Evolutionary conservation across 2,888 invertebrate species (phyloP), one percentile per base, ranked within the genome.

Genomic region (Cheilosia vulpina): DNA sequence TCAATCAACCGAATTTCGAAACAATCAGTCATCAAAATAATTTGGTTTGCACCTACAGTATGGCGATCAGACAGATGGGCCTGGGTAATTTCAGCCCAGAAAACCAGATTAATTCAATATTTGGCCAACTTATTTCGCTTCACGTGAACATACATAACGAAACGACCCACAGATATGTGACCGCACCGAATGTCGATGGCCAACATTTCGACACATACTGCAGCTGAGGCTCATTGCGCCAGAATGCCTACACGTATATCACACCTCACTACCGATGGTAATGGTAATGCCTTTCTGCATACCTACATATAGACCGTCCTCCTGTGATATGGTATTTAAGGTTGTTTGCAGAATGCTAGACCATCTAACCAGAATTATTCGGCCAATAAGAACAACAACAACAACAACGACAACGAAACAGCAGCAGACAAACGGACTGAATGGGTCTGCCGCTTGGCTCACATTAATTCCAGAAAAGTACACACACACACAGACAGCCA

Each of bases 71-170:
- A 17, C 38, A 38, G n/a, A 17, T 34, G 52, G 24, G 52, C 4
- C 6, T n/a, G 34, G 34, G 45, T 31, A 19, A 41, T 68, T 55
- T 53, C 62, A 41, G 9, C 43, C 45, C 34, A 75, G 27, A 57
- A 79, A 66, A 55, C 68, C 69, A 71, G 71, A 84, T 69, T 84
- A 80, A 76, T 84, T 80, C 80, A 84, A 84, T 84, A 84, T 84
- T 80, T 80, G 80, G 75, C 53, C 58, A 84, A 76, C 66, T 75
- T 84, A 84, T 84, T 80, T 84, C 76, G 72, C 38, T 68, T 62
- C 17, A 57, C 53, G 45, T 68, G 69, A 60, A 62, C 45, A 63
- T 66, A 66, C 55, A 80, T 71, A 81, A 47, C 47, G 19, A 17
- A 81, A 47, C 47, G 24, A 17, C 77, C 85, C 85, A 57, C 85